A percentile compares a stretch with the other conserved stretches of the same genome.
phyloP scores from a whole-genome alignment of 2,888 invertebrate genomes.

The Heteropelma amictum region DNA sequence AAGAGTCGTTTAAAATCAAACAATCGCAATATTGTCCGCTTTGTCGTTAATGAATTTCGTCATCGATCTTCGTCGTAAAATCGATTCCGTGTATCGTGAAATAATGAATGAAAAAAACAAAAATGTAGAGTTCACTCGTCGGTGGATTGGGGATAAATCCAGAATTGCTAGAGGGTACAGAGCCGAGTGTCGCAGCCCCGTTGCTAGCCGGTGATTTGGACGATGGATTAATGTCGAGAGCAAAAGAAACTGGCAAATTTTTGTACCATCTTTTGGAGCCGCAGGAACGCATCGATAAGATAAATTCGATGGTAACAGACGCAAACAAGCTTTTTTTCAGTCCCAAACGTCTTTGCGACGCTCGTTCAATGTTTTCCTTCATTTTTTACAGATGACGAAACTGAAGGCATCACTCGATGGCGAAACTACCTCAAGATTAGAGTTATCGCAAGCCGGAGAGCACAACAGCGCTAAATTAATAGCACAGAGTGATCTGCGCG shows the following conservation, averaged over 20 bases:
- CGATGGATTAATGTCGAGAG: conserved; percentile 91
- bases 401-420: conserved; percentile 87
- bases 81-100: conserved; percentile 3
- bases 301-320: conserved; percentile 89
- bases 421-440: conserved; percentile 81
- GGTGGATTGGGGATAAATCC: conserved; percentile 76
- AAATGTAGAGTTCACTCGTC: conserved; percentile 74
- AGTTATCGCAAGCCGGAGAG: conserved; percentile 70
- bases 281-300: conserved; percentile 85
- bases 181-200: conserved; percentile 72
- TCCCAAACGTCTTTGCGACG: not conserved
- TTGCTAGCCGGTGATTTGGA: conserved; percentile 80
- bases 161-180: conserved; percentile 75
- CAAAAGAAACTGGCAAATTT: conserved; percentile 91
- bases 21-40: conserved; percentile 14
- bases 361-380: not conserved
- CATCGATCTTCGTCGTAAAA: not conserved
- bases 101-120: conserved; percentile 16
- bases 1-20: too few species aligned
- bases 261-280: conserved; percentile 86
- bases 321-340: not conserved
- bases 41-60: not conserved
- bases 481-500: conserved; percentile 88
- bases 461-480: conserved; percentile 70
- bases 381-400: conserved; percentile 83